Percentiles rank a stretch among this genome's conserved stretches.
These are phyloP conservation scores for Drosophila kepulauana DNA, from an alignment of 1,140 invertebrate genomes.

Conservation along the genomic window DNA sequence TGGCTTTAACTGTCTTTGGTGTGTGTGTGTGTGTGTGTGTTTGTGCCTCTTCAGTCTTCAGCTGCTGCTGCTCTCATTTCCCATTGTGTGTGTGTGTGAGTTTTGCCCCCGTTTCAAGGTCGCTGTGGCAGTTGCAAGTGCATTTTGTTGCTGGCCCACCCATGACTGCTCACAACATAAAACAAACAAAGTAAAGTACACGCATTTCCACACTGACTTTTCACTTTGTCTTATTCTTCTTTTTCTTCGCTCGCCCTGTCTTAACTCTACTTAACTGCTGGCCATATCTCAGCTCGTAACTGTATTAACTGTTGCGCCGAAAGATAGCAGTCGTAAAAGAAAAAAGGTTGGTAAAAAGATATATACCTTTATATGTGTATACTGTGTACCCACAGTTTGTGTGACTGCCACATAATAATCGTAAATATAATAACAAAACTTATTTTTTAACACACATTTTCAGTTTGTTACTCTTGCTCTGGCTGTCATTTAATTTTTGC, in stretches of 20 bases:
- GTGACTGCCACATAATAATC: constrained; percentile 6
- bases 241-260: not conserved
- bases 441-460: constrained; percentile 44
- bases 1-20: constrained; percentile 45
- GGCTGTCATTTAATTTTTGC: not conserved
- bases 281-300: constrained; percentile 8
- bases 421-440: constrained; percentile 54
- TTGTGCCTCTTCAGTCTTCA: not conserved
- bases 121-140: constrained; percentile 25
- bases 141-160: constrained; percentile 28
- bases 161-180: constrained; percentile 4
- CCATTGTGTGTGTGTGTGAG: not conserved
- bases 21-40: not conserved
- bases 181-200: not conserved
- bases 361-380: too few relatives aligned
- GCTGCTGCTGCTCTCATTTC: constrained; percentile 1
- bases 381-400: too few relatives aligned
- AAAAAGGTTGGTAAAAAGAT: not conserved
- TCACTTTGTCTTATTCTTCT: not conserved
- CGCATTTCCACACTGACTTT: constrained; percentile 24
- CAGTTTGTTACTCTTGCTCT: not conserved
- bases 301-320: constrained; percentile 2
- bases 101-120: constrained; percentile 60
- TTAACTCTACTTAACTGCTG: constrained; percentile 19
- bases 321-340: constrained; percentile 9